phyloP scores from a whole-genome alignment of 2,113 vertebrate species.

The Tiliqua scincoides region DNA sequence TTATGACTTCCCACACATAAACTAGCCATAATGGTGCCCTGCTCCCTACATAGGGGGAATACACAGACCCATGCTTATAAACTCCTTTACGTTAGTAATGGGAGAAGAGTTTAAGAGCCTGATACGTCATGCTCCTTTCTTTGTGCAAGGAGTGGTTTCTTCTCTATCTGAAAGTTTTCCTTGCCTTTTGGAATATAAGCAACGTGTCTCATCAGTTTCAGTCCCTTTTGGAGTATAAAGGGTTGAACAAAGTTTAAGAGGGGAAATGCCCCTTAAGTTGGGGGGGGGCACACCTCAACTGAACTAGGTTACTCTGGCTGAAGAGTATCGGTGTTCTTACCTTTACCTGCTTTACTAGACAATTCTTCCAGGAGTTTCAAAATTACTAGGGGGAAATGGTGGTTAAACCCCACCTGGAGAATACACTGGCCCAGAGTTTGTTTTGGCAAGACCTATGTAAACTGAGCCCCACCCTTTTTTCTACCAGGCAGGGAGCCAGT shows the following conservation, averaged over 20 bases:
- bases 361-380: neutral
- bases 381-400: neutral
- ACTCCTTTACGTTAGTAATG: no score
- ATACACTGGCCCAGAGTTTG: neutral
- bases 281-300: neutral
- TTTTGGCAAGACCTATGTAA: neutral
- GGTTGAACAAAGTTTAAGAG: neutral
- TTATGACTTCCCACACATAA: no score
- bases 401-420: neutral
- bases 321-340: neutral
- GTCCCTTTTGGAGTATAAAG: neutral
- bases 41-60: no score
- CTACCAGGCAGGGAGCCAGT: neutral
- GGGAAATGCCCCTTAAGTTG: neutral
- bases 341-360: neutral
- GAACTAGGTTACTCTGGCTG: neutral
- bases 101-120: neutral
- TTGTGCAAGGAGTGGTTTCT: neutral
- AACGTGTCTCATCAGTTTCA: neutral
- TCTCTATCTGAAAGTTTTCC: neutral
- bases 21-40: no score
- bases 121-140: neutral
- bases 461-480: neutral
- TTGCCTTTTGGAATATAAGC: no score
- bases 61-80: no score